Evolutionary conservation across 2,113 vertebrate species (phyloP), one percentile per base, ranked within the genome.

Genomic region (Anser cygnoides): DNA sequence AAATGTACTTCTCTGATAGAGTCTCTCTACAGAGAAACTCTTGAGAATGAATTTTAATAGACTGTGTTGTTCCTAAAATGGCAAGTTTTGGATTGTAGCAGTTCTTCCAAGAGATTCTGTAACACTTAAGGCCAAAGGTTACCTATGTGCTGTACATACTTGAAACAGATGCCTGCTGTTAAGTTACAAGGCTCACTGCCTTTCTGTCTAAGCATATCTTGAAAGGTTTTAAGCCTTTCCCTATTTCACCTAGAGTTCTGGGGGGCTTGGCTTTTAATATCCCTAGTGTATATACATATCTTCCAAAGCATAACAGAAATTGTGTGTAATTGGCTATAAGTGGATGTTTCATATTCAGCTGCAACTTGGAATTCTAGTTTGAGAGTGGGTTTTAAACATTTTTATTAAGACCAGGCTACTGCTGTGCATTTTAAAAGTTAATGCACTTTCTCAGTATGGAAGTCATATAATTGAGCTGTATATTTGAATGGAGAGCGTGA

Each of bases 391-490:
- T 95, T 91, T 63, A 79, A 95, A 57, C 66, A 52, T 88, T 93
- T 93, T 93, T 94, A 68, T 76, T 75, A 55, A 79, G 71, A 68
- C 31, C 37, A 44, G 59, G 31, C 73, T 92, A 41, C 85, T 84
- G 91, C 76, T 78, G 77, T 71, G 58, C 44, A 50, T 89, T 89
- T 92, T 50, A 31, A 81, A 78, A 81, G 50, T 87, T 54, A 87
- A 87, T 94, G 55, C 10, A 1, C 74, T 96, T 96, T 92, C 95
- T 95, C 89, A 87, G 73, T 90, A 81, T 89, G 95, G 65, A 89
- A 94, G 28, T 72, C 52, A 49, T 39, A n/a, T 19, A 92, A 92
- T 84, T 18, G 8, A 75, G 84, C 84, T 81, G 44, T 86, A 58
- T 44, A 29, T 88, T 49, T 46, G 33, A 89, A 65, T 26, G n/a